A percentile compares a stretch with the other conserved stretches of the same genome.
Conservation (phyloP, 2,113 vertebrate genomes). For the Strigops habroptila region DNA sequence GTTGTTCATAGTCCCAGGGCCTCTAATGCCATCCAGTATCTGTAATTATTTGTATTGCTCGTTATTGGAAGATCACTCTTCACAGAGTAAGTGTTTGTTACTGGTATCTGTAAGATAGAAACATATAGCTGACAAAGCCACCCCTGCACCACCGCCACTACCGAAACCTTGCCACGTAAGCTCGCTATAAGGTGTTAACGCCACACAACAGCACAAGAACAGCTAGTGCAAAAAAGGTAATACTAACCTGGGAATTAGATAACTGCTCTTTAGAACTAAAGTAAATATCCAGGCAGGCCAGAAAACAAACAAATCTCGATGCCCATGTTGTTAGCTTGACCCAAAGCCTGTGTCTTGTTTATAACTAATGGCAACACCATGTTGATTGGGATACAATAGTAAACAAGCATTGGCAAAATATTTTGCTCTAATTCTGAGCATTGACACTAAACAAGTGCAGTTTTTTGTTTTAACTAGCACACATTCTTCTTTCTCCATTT, state of each 20-base stretch:
- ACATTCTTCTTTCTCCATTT: background rate
- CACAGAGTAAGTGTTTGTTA: background rate
- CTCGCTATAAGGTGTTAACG: fast-evolving
- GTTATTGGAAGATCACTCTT: background rate
- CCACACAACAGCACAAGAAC: background rate
- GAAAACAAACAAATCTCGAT: background rate
- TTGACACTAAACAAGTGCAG: background rate
- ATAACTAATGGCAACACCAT: fast-evolving
- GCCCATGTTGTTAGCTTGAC: background rate
- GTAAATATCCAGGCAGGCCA: background rate
- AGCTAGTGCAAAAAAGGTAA: background rate
- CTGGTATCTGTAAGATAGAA: background rate
- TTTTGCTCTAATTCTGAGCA: background rate
- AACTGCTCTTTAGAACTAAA: background rate
- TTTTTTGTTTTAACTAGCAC: background rate
- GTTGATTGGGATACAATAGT: background rate
- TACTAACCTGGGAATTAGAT: background rate
- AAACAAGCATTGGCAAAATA: background rate
- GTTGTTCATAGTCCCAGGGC: fast-evolving
- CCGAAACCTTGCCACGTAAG: background rate
- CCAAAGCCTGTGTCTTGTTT: background rate
- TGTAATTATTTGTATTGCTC: background rate
- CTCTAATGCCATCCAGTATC: background rate
- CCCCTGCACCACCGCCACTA: fast-evolving
- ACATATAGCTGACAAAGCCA: background rate